These are phyloP conservation scores for Antechinus flavipes DNA, from an alignment of 2,113 vertebrate genomes.

Conservation along the genomic window DNA sequence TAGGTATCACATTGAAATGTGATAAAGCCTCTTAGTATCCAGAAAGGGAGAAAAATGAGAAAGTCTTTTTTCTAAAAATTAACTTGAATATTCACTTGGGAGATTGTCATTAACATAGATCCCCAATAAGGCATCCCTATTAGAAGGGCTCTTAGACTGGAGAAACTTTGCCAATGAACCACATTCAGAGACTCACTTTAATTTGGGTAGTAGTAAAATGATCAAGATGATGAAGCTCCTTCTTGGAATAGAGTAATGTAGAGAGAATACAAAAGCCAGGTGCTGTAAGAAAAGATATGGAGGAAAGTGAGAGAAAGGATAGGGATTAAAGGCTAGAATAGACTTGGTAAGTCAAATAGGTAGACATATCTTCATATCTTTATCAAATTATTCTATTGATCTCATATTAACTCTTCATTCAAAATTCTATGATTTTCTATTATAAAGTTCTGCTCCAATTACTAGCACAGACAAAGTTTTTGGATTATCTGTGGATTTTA, in stretches of 20 bases:
- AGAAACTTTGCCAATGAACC: no score
- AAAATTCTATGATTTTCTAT: not conserved
- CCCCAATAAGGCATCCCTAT: no score
- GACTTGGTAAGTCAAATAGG: not conserved
- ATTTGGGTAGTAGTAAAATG: not conserved
- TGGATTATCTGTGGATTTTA: not conserved
- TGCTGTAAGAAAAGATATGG: no score
- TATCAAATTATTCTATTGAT: constrained; percentile 25
- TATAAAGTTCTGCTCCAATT: not conserved
- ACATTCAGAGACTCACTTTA: not conserved
- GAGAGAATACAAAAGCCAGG: no score
- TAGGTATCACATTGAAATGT: no score
- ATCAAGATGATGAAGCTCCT: no score
- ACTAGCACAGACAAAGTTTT: not conserved
- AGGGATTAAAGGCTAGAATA: not conserved
- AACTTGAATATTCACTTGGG: not conserved
- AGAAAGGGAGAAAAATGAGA: no score
- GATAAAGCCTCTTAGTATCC: no score
- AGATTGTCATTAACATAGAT: no score
- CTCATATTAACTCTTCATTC: constrained; percentile 18
- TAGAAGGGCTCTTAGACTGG: no score
- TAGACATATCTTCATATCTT: not conserved
- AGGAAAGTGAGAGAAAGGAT: not conserved
- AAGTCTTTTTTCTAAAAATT: not conserved
- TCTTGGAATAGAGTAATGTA: no score